Evolutionary conservation across 92 coral and sea anemone genomes (phyloP).

Genomic region (Palythoa grandis): DNA sequence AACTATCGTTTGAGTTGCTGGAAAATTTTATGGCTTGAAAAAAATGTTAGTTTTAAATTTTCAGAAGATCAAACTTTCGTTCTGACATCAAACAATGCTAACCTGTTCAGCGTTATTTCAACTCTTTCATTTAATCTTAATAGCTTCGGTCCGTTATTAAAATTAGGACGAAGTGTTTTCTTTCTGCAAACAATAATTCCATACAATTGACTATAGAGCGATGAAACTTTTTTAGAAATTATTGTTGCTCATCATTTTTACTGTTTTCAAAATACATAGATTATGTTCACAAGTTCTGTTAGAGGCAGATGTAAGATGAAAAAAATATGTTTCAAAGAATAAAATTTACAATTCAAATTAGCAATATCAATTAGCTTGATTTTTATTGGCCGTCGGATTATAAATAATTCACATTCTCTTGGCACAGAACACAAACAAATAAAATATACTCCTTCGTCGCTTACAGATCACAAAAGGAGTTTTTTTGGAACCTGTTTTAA

Average conservation of each 20-base stretch:
- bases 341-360: conserved; percentile 37
- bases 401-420: conserved; percentile 14
- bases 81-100: too few species aligned
- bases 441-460: neutral
- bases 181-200: too few species aligned
- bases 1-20: too few species aligned
- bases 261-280: neutral
- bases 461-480: neutral
- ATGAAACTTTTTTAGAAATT: too few species aligned
- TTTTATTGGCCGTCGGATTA: conserved; percentile 6
- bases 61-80: too few species aligned
- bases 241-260: neutral
- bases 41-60: too few species aligned
- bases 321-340: conserved; percentile 7
- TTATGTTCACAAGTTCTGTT: neutral
- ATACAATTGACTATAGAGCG: too few species aligned
- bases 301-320: conserved; percentile 17
- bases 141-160: too few species aligned
- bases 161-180: too few species aligned
- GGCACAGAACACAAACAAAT: neutral
- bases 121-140: too few species aligned
- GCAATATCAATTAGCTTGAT: neutral
- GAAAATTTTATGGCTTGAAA: too few species aligned
- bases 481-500: neutral
- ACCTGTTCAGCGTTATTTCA: too few species aligned